Evolutionary conservation across 1,140 invertebrate species (phyloP).

Genomic region (Papilio xuthus): DNA sequence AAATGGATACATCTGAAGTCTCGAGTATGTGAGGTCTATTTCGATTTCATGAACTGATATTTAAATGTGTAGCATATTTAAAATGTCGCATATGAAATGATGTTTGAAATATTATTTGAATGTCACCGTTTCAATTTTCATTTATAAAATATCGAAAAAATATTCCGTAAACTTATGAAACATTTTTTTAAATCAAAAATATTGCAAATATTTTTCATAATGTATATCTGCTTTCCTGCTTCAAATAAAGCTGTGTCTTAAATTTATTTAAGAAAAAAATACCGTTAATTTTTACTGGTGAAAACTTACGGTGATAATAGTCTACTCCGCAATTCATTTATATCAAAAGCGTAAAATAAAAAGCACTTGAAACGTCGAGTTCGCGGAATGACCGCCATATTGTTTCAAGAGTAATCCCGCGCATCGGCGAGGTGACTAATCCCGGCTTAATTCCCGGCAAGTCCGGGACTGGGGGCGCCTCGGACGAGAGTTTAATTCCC

Average conservation of each 20-base stretch:
- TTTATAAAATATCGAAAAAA: neutral
- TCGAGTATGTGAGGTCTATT: neutral
- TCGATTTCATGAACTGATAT: neutral
- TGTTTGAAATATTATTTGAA: neutral
- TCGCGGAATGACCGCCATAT: constrained; percentile 57
- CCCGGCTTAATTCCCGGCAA: constrained; percentile 56
- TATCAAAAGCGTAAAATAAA: constrained; percentile 37
- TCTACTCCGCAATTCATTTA: neutral
- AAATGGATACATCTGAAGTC: neutral
- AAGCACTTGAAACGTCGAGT: constrained; percentile 37
- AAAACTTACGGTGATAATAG: no score
- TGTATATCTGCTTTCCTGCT: no score
- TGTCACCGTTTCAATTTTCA: neutral
- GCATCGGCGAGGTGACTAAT: constrained; percentile 56
- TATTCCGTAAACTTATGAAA: neutral
- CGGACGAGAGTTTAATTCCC: constrained; percentile 52
- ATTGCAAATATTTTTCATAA: no score
- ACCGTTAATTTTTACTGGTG: neutral
- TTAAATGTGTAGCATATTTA: neutral
- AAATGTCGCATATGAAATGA: neutral
- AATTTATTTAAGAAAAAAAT: neutral
- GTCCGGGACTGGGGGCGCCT: constrained; percentile 47
- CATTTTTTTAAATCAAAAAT: no score
- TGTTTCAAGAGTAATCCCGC: constrained; percentile 60
- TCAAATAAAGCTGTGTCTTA: no score